These are phyloP conservation scores for Ornithoptera alexandrae DNA, from an alignment of 2,888 invertebrate species.

Conservation along the genomic window DNA sequence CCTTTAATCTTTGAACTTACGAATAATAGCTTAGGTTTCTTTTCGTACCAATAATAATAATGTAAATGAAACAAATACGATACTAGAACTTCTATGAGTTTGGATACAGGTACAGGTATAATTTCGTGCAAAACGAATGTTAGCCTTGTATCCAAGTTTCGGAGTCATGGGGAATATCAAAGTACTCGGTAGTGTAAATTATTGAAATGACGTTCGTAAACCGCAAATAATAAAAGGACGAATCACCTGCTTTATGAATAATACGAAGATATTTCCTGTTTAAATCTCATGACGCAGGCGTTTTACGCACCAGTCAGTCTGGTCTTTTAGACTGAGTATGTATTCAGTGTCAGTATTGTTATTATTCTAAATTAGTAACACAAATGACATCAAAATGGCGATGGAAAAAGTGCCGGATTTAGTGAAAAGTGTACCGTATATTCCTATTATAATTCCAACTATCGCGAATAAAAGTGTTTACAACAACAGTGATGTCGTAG, in stretches of 20 bases:
- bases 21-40: too few relatives aligned
- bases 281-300: constrained; percentile 37
- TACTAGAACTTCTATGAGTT: background rate
- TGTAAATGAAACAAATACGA: background rate
- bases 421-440: constrained; percentile 32
- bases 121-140: background rate
- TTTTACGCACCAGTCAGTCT: constrained; percentile 43
- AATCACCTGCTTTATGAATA: constrained; percentile 57
- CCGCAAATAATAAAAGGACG: constrained; percentile 60
- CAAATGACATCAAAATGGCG: constrained; percentile 50
- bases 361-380: constrained; percentile 18
- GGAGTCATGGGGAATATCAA: constrained; percentile 15
- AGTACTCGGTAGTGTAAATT: constrained; percentile 22
- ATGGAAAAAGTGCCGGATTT: constrained; percentile 38
- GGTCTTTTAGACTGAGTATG: constrained; percentile 33
- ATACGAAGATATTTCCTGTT: constrained; percentile 61
- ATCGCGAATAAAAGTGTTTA: constrained; percentile 17
- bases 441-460: constrained; percentile 32
- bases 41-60: too few relatives aligned
- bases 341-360: constrained; percentile 1
- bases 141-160: background rate
- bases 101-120: background rate
- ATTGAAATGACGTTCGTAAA: constrained; percentile 53
- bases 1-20: too few relatives aligned
- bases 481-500: constrained; percentile 11